Percentiles rank a stretch among this genome's conserved stretches.
Conservation (phyloP, 2,113 vertebrate species). For the Melanocharis versteri region DNA sequence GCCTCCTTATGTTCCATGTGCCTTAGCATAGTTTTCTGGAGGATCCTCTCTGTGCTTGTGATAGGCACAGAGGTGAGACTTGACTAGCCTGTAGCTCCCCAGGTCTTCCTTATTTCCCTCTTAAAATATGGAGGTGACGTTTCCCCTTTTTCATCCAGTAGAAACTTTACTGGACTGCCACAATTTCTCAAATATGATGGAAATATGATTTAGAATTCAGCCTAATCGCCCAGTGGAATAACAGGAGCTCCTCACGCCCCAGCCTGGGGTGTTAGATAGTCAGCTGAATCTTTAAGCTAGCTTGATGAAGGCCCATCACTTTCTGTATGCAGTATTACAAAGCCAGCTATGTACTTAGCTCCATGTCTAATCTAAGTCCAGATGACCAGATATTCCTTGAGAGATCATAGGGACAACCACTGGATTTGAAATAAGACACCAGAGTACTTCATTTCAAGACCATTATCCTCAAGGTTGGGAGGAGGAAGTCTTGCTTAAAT, state of each 20-base stretch:
- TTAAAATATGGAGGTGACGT: background rate
- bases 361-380: background rate
- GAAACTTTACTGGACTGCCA: background rate
- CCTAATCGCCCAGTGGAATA: background rate
- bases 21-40: background rate
- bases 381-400: background rate
- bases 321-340: background rate
- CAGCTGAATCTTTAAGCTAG: background rate
- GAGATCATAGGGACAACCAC: background rate
- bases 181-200: background rate
- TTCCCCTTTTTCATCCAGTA: background rate
- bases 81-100: background rate
- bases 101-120: background rate
- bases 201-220: background rate
- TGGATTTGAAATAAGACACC: background rate
- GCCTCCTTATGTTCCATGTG: background rate
- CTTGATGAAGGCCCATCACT: background rate
- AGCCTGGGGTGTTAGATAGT: background rate
- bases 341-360: background rate
- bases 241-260: background rate
- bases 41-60: background rate
- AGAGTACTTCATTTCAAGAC: background rate
- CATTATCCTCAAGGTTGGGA: background rate
- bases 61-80: background rate
- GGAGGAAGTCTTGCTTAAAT: background rate